Percentiles rank a stretch among this genome's conserved stretches.
Evolutionary conservation across 2,888 invertebrate species (phyloP).

Genomic region (Saturnia pavonia): DNA sequence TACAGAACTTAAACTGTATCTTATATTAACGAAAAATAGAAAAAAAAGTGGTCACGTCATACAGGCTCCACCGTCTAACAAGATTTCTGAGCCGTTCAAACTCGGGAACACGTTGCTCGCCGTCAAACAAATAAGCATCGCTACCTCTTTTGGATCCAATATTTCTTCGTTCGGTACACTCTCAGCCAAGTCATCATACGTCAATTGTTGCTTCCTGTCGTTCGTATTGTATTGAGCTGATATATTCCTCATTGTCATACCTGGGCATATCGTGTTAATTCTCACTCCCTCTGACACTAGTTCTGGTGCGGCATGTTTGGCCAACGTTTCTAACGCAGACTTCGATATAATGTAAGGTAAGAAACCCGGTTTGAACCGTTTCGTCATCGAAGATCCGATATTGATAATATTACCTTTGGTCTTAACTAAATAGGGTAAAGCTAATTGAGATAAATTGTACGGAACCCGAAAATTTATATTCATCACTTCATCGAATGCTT

Average conservation of each 20-base stretch:
- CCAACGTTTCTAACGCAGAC: constrained; percentile 46
- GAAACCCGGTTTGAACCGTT: constrained; percentile 43
- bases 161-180: constrained; percentile 40
- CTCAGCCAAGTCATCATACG: constrained; percentile 35
- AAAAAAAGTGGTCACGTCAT: constrained; percentile 25
- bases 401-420: constrained; percentile 57
- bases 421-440: constrained; percentile 48
- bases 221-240: constrained; percentile 40
- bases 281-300: constrained; percentile 48
- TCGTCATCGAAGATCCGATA: constrained; percentile 46
- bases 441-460: constrained; percentile 46
- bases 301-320: constrained; percentile 49
- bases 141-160: constrained; percentile 51
- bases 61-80: constrained; percentile 47
- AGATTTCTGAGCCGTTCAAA: constrained; percentile 51
- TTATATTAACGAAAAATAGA: background rate
- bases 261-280: constrained; percentile 53
- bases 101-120: constrained; percentile 53
- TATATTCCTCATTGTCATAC: constrained; percentile 48
- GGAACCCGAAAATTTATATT: constrained; percentile 54
- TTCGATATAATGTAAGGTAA: constrained; percentile 49
- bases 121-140: constrained; percentile 46
- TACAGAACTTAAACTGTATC: too few species aligned
- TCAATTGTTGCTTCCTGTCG: constrained; percentile 28
- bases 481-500: constrained; percentile 51